Conservation (phyloP, 2,113 vertebrate species). For the Leptosomus discolor region DNA sequence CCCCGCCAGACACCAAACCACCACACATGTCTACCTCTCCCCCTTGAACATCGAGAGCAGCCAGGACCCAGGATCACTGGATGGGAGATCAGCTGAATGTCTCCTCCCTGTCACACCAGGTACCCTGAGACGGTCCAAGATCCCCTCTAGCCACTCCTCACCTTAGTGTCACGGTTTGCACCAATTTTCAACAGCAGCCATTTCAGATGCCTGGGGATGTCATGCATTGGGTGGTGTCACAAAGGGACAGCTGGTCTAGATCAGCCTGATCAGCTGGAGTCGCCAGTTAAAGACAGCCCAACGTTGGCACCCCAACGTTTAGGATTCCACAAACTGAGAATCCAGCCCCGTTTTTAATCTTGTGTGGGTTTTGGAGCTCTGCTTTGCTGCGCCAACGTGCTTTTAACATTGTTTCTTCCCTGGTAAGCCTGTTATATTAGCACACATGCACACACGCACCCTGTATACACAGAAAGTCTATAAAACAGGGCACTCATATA, state of each 20-base stretch:
- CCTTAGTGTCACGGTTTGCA: not conserved
- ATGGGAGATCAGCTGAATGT: not conserved
- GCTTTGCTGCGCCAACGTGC: not conserved
- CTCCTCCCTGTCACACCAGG: not conserved
- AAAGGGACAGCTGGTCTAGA: not conserved
- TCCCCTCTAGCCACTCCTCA: not conserved
- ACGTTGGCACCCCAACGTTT: not conserved
- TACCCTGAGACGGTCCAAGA: not conserved
- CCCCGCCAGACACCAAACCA: too few species aligned
- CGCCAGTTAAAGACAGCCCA: not conserved
- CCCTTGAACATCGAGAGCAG: not conserved
- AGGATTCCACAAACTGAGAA: not conserved
- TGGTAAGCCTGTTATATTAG: not conserved
- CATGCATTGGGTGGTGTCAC: fast-evolving
- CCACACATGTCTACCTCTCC: not conserved
- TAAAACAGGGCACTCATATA: conserved; percentile 60
- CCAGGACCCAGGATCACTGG: not conserved
- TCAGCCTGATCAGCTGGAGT: not conserved
- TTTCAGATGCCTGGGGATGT: not conserved
- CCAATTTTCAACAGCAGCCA: not conserved
- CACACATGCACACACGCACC: not conserved
- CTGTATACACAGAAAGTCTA: conserved; percentile 45
- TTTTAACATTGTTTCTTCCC: conserved; percentile 14
- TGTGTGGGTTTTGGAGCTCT: not conserved
- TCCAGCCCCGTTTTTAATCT: not conserved